Conservation (phyloP, 2,888 invertebrate species). For the Euzophera pinguis region DNA sequence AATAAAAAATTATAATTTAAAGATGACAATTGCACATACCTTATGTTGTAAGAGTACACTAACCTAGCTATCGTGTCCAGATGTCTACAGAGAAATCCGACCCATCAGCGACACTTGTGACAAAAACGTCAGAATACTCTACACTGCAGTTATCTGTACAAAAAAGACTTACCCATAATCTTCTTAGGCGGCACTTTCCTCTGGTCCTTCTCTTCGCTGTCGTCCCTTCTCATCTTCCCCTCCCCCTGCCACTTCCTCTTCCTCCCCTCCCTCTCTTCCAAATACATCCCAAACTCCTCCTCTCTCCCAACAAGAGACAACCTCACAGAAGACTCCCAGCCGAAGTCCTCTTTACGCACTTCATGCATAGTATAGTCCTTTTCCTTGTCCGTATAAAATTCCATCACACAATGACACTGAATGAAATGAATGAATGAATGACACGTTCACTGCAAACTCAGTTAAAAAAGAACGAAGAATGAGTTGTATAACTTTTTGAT, state of each 20-base stretch:
- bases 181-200: conserved; percentile 70
- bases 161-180: conserved; percentile 58
- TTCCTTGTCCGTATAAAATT: conserved; percentile 42
- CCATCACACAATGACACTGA: conserved; percentile 63
- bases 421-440: conserved; percentile 38
- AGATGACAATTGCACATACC: too few species aligned
- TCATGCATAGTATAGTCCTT: conserved; percentile 63
- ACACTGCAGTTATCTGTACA: not conserved
- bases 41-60: too few species aligned
- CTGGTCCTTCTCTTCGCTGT: conserved; percentile 61
- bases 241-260: conserved; percentile 70
- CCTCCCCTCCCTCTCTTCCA: conserved; percentile 64
- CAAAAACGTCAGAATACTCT: too few species aligned
- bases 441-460: conserved; percentile 21
- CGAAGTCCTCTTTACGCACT: conserved; percentile 54
- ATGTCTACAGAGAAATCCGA: too few species aligned
- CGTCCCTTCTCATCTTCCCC: conserved; percentile 57
- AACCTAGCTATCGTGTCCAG: too few species aligned
- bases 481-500: conserved; percentile 93
- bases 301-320: conserved; percentile 52
- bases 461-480: conserved; percentile 92
- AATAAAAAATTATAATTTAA: too few species aligned
- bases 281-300: conserved; percentile 63
- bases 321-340: conserved; percentile 66
- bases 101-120: too few species aligned